phyloP scores from a whole-genome alignment of 2,113 vertebrate species.

The Leuciscus idus region DNA sequence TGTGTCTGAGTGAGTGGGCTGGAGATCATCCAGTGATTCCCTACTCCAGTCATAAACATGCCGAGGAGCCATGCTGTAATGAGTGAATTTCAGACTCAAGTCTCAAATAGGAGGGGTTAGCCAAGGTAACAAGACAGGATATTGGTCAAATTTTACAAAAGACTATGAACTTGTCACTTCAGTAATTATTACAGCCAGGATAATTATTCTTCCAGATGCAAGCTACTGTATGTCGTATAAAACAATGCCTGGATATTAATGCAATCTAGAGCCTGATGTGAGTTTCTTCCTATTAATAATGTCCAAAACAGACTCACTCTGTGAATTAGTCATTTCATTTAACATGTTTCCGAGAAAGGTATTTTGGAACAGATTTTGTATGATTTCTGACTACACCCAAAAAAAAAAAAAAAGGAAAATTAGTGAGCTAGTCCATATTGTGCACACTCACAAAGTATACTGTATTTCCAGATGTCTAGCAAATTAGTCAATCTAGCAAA shows the following conservation, averaged over 20 bases:
- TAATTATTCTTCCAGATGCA: slow-evolving; percentile 6
- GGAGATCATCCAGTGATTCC: background rate
- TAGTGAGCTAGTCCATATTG: background rate
- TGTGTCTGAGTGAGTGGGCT: slow-evolving; percentile 3
- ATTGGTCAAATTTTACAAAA: background rate
- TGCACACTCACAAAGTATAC: too few species aligned
- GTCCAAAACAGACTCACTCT: background rate
- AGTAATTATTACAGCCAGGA: background rate
- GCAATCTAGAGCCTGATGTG: background rate
- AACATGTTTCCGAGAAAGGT: background rate
- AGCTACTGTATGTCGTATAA: background rate
- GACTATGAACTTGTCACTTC: background rate
- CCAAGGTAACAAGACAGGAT: background rate
- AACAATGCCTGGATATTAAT: slow-evolving; percentile 30
- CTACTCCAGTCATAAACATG: background rate
- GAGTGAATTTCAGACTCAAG: background rate
- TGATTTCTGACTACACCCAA: background rate
- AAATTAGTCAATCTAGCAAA: too few species aligned
- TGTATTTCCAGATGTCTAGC: too few species aligned
- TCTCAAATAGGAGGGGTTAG: slow-evolving; percentile 8
- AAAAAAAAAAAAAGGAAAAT: background rate
- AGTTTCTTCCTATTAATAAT: background rate
- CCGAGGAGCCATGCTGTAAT: background rate
- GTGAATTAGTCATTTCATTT: background rate
- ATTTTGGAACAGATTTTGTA: background rate